Conservation (phyloP, 2,888 invertebrate species). For the Noctua janthina region DNA sequence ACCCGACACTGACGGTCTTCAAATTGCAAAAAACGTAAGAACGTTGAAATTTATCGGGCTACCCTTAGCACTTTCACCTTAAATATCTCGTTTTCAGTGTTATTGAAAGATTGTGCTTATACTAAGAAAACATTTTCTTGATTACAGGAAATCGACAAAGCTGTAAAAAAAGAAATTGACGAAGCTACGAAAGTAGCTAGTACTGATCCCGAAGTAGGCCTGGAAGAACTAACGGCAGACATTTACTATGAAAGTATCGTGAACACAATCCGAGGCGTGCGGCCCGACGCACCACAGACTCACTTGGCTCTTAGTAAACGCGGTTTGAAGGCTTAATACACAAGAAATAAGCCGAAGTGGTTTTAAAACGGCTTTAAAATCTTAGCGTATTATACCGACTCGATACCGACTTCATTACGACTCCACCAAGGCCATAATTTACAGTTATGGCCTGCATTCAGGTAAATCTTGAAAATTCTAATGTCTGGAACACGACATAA, state of each 20-base stretch:
- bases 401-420: not conserved
- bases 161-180: not conserved
- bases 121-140: not conserved
- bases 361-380: not conserved
- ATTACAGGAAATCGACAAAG: conserved; percentile 31
- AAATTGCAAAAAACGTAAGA: too few relatives aligned
- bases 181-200: accelerated
- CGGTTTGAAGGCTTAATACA: not conserved
- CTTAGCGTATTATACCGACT: not conserved
- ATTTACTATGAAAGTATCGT: conserved; percentile 5
- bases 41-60: too few relatives aligned
- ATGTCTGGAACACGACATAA: not conserved
- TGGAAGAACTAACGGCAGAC: conserved; percentile 22
- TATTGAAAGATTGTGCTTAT: not conserved
- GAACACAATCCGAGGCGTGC: not conserved
- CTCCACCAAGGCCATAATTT: not conserved
- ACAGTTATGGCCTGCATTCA: not conserved
- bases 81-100: not conserved
- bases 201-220: not conserved
- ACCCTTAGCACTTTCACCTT: too few relatives aligned
- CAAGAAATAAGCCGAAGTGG: not conserved
- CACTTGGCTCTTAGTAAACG: conserved; percentile 24
- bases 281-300: not conserved
- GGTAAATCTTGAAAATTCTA: not conserved
- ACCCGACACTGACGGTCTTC: too few relatives aligned